These are phyloP conservation scores for Cephalopterus ornatus DNA, from an alignment of 2,113 vertebrate species.

Conservation along the genomic window DNA sequence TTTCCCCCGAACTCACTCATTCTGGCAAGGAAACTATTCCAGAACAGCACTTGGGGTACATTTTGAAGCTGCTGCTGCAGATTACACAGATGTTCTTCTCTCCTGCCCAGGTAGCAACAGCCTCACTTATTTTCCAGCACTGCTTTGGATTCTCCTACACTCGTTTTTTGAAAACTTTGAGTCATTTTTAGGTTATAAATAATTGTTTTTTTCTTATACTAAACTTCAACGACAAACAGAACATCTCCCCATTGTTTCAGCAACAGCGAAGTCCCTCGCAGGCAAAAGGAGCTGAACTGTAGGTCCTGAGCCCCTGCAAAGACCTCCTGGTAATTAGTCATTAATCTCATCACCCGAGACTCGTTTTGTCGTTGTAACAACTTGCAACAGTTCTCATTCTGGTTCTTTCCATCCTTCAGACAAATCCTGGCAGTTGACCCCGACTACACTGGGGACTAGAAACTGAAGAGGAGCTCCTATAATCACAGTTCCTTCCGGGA, in stretches of 20 bases:
- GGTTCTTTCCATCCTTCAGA: not conserved
- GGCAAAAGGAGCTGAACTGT: not conserved
- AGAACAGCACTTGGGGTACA: not conserved
- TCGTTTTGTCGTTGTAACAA: not conserved
- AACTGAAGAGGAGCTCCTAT: not conserved
- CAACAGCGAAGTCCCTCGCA: not conserved
- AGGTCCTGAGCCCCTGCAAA: not conserved
- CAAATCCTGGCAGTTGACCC: not conserved
- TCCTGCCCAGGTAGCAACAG: rapidly evolving
- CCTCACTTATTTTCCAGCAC: rapidly evolving
- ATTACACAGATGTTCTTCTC: not conserved
- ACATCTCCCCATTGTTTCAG: rapidly evolving
- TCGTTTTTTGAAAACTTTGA: not conserved
- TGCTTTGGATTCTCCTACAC: not conserved
- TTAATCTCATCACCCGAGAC: not conserved
- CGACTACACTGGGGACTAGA: rapidly evolving
- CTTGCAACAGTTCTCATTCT: not conserved
- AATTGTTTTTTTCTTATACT: rapidly evolving
- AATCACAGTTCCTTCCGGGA: not conserved
- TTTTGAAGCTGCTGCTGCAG: not conserved
- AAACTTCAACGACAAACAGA: not conserved
- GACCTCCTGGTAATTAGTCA: not conserved
- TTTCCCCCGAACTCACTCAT: rapidly evolving
- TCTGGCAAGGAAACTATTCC: not conserved
- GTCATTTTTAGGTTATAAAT: not conserved